phyloP scores from a whole-genome alignment of 2,113 vertebrate genomes.

The Oostethus manadensis region DNA sequence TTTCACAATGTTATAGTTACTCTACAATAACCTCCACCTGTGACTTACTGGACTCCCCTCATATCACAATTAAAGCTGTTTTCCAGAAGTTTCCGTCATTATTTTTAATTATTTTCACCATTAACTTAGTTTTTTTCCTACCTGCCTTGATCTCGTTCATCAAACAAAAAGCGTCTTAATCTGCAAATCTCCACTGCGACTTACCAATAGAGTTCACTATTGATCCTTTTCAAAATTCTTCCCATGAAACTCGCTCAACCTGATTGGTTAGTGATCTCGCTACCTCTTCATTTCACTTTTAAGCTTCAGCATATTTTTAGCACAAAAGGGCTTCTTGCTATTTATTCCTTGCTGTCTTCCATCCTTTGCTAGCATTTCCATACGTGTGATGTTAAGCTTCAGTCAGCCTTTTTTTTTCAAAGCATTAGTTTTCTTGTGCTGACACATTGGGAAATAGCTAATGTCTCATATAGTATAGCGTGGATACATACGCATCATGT shows the following conservation, averaged over 20 bases:
- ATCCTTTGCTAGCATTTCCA: constrained; percentile 28
- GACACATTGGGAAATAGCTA: constrained; percentile 1
- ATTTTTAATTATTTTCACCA: constrained; percentile 38
- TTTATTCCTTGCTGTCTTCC: constrained; percentile 3
- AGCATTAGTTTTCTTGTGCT: not conserved
- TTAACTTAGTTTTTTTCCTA: constrained; percentile 26
- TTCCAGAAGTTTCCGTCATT: constrained; percentile 36
- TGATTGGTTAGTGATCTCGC: constrained; percentile 16
- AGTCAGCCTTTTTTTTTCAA: not conserved
- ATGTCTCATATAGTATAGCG: not conserved
- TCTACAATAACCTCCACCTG: no score
- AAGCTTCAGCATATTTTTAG: constrained; percentile 18
- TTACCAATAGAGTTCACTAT: constrained; percentile 53
- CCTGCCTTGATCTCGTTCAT: constrained; percentile 39
- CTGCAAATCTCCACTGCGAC: constrained; percentile 45
- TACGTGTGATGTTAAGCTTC: constrained; percentile 18
- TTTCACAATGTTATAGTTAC: no score
- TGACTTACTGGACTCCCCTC: no score
- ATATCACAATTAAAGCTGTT: no score
- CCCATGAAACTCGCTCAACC: constrained; percentile 41
- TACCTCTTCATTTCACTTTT: constrained; percentile 7
- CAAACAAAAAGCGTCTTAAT: constrained; percentile 39
- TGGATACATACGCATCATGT: not conserved
- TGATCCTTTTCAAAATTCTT: constrained; percentile 51
- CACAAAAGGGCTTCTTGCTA: constrained; percentile 1